Base-by-base conservation (phyloP, 2,797 vertebrate genomes). In the Pangasius djambal region DNA sequence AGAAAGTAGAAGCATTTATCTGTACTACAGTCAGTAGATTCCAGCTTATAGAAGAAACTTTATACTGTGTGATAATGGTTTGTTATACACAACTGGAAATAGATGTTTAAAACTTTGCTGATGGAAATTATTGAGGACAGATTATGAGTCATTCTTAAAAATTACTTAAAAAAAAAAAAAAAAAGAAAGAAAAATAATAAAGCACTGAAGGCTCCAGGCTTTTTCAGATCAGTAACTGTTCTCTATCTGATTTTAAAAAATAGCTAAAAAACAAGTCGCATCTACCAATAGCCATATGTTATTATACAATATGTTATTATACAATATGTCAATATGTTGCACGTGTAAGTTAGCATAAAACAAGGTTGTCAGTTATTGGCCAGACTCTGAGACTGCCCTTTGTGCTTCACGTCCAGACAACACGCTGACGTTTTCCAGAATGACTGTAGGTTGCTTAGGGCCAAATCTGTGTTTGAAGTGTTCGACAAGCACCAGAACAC, bases 361-460 rank as follows among this genome's bases (percentile, higher is more conserved):
- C 15, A 67, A 28, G 28, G 31, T 65, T 63, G 22, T 81, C 31
- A 57, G 37, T 44, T 65, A 1, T 28, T 83, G 22, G 57, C 34
- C 79, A 44, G 55, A 25, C 12, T 61, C 34, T 65, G 59, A 9
- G 37, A 2, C 13, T 48, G 59, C 15, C 13, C n/a, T 48, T 67
- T 67, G 25, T 50, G 40, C 16, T 84, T 67, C 82, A 84, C 65
- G 82, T 83, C 61, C 61, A 65, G 59, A 69, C 25, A 28, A 34
- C 48, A 55, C n/a, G 15, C 31, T 70, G 48, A 34, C 44, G 69
- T 52, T 67, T 52, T 52, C 8, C 52, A 52, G 48, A 52, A 85
- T 50, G 44, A 52, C 63, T 7, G 12, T 48, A 34, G 5, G 25
- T 34, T 84, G 63, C 63, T 69, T 50, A 34, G 61, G 81, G 81